Percentiles rank a stretch among this genome's conserved stretches.
Conservation (phyloP, 2,888 invertebrate species). For the Strigamia maritima region DNA sequence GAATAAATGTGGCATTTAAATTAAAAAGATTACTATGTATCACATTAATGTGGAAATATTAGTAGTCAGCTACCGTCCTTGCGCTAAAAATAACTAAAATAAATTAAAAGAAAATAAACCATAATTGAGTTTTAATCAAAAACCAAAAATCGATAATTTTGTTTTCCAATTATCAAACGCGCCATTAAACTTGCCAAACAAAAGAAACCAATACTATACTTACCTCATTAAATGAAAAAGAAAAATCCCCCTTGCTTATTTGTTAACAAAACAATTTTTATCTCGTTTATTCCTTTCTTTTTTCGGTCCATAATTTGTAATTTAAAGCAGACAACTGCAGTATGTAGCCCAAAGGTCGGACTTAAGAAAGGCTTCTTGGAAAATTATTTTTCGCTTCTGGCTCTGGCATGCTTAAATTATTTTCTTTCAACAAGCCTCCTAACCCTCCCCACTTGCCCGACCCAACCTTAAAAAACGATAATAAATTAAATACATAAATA, state of each 20-base stretch:
- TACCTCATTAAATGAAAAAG: not conserved
- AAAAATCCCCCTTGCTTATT: not conserved
- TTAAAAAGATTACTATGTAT: not conserved
- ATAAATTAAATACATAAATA: not conserved
- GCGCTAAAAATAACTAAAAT: no score
- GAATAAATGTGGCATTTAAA: no score
- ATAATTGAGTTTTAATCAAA: no score
- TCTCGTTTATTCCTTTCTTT: not conserved
- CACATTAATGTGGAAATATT: no score
- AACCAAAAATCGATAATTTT: not conserved
- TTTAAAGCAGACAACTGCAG: not conserved
- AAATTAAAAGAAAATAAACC: not conserved
- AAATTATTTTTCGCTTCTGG: constrained; percentile 22
- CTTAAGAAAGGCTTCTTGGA: constrained; percentile 9
- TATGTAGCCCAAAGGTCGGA: not conserved
- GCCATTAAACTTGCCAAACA: not conserved
- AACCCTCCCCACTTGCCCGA: not conserved
- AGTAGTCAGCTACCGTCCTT: no score
- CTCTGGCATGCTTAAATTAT: constrained; percentile 27
- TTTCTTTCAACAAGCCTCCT: not conserved
- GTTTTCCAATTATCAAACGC: not conserved
- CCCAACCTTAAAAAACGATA: not conserved
- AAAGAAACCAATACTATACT: not conserved
- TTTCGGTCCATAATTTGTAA: not conserved
- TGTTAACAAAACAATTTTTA: not conserved